A percentile compares a stretch with the other conserved stretches of the same genome.
Conservation (phyloP, 2,888 invertebrate species). For the Flexamia atlantica region DNA sequence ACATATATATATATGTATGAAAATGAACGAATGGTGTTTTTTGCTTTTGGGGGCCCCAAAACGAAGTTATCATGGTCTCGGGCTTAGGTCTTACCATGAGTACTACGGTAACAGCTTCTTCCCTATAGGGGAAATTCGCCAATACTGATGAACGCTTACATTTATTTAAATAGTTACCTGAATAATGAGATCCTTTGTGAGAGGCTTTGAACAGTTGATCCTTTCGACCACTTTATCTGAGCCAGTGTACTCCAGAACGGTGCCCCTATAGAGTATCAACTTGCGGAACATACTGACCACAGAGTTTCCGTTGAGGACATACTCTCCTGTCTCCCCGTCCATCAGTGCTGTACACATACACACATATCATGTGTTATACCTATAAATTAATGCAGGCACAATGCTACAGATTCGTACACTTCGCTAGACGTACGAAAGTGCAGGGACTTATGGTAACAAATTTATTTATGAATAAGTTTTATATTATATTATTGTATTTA, state of each 20-base stretch:
- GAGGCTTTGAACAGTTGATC: slow-evolving; percentile 83
- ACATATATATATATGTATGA: too few species aligned
- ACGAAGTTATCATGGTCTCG: too few species aligned
- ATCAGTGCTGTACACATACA: slow-evolving; percentile 78
- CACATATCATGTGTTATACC: neutral
- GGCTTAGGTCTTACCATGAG: neutral
- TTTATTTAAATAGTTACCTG: slow-evolving; percentile 77
- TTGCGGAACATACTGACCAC: slow-evolving; percentile 83
- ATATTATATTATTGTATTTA: too few species aligned
- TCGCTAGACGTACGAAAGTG: too few species aligned
- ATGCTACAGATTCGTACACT: neutral
- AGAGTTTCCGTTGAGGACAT: slow-evolving; percentile 87
- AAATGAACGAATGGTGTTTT: too few species aligned
- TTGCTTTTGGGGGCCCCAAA: neutral
- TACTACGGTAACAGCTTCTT: too few species aligned
- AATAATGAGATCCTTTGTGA: slow-evolving; percentile 81
- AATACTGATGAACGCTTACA: too few species aligned
- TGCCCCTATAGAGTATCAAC: slow-evolving; percentile 82
- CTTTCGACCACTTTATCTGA: slow-evolving; percentile 83
- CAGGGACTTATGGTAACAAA: too few species aligned
- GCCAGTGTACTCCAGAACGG: slow-evolving; percentile 85
- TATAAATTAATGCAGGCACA: neutral
- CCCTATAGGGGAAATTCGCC: too few species aligned
- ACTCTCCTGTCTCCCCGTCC: slow-evolving; percentile 80
- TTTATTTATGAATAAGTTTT: too few species aligned